phyloP scores from a whole-genome alignment of 1,140 invertebrate species.

The Stenopsyche tienmushanensis region DNA sequence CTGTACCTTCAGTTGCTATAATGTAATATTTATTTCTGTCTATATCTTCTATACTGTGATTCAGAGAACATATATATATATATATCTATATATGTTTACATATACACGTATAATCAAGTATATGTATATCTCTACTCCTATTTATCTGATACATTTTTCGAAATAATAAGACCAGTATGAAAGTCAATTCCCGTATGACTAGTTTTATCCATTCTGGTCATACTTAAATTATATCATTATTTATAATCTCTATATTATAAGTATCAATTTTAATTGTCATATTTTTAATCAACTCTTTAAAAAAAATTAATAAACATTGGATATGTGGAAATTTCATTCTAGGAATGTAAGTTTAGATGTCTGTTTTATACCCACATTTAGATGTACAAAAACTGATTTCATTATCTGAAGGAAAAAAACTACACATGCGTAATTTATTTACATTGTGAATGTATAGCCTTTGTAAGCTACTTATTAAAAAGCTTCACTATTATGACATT shows the following conservation, averaged over 20 bases:
- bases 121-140: background rate
- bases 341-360: constrained; percentile 39
- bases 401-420: constrained; percentile 26
- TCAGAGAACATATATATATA: too few species aligned
- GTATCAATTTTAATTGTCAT: constrained; percentile 37
- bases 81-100: too few species aligned
- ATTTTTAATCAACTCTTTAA: constrained; percentile 31
- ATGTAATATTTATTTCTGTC: too few species aligned
- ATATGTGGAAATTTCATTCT: constrained; percentile 34
- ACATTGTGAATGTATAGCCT: constrained; percentile 28
- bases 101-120: too few species aligned
- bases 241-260: constrained; percentile 37
- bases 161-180: constrained; percentile 30
- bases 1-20: too few species aligned
- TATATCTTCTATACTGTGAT: too few species aligned
- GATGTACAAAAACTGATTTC: constrained; percentile 30
- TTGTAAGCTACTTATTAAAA: constrained; percentile 31
- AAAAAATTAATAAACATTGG: constrained; percentile 20
- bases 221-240: constrained; percentile 35
- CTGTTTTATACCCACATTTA: constrained; percentile 40
- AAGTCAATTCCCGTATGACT: constrained; percentile 36
- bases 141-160: constrained; percentile 14
- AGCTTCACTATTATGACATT: constrained; percentile 28
- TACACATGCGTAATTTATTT: constrained; percentile 26
- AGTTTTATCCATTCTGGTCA: constrained; percentile 27